Evolutionary conservation across 2,888 invertebrate genomes (phyloP).

Genomic region (Labia minor): DNA sequence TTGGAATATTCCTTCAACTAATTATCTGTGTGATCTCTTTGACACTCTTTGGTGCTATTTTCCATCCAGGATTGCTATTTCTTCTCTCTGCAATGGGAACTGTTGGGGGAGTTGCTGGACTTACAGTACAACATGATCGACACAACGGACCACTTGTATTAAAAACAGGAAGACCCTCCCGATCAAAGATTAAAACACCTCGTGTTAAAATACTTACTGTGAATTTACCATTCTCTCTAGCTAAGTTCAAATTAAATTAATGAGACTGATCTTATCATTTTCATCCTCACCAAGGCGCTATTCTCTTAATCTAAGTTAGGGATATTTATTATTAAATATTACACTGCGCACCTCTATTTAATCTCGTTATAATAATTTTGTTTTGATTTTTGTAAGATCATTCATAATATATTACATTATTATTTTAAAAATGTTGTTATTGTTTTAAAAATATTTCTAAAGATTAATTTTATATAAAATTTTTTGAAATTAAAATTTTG

Average conservation of each 20-base stretch:
- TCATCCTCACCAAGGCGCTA: background rate
- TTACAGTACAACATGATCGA: background rate
- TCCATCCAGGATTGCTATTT: background rate
- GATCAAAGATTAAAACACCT: background rate
- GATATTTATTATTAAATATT: background rate
- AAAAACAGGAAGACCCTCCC: background rate
- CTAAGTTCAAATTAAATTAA: background rate
- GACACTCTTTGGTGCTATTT: background rate
- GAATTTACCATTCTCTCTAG: background rate
- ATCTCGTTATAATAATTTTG: background rate
- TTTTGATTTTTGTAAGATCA: background rate
- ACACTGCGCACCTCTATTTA: background rate
- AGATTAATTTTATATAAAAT: no score
- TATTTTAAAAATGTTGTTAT: background rate
- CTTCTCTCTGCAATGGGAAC: background rate
- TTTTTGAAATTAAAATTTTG: no score
- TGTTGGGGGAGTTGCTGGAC: background rate
- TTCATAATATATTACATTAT: background rate
- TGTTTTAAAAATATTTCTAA: background rate
- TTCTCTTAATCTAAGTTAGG: background rate
- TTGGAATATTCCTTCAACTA: background rate
- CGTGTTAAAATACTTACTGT: background rate
- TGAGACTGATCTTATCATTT: slow-evolving; percentile 1
- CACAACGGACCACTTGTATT: background rate
- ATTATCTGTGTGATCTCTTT: background rate